Evolutionary conservation across 2,113 vertebrate genomes (phyloP).

Genomic region (Vombatus ursinus): DNA sequence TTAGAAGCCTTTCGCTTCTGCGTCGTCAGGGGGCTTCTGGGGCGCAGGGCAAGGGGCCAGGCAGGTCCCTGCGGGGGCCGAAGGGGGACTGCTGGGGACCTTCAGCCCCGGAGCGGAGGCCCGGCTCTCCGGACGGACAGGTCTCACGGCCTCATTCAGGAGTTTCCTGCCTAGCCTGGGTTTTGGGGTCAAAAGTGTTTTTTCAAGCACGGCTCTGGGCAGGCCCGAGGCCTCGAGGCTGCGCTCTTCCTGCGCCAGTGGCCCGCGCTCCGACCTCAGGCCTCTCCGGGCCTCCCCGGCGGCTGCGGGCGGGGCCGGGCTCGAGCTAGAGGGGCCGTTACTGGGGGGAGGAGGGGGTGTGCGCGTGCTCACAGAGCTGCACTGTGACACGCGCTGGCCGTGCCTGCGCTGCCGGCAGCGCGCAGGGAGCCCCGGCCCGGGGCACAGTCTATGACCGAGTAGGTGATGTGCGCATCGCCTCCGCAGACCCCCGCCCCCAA

Average conservation of each 20-base stretch:
- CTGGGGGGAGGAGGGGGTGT: background rate
- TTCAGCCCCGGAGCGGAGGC: no score
- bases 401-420: background rate
- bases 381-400: background rate
- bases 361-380: background rate
- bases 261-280: accelerated
- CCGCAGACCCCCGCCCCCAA: no score
- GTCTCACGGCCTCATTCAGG: no score
- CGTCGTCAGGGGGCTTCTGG: no score
- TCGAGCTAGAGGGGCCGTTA: conserved; percentile 8
- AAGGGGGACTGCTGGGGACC: no score
- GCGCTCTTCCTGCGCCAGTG: background rate
- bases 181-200: no score
- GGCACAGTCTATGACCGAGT: background rate
- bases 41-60: no score
- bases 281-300: background rate
- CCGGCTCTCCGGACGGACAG: no score
- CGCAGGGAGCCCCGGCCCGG: background rate
- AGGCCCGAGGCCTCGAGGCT: background rate
- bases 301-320: background rate
- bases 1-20: no score
- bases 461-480: background rate
- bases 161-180: no score
- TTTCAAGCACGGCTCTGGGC: no score
- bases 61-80: no score